Percentiles rank a stretch among this genome's conserved stretches.
phyloP scores from a whole-genome alignment of 1,140 invertebrate genomes.

The Hyphantria cunea region DNA sequence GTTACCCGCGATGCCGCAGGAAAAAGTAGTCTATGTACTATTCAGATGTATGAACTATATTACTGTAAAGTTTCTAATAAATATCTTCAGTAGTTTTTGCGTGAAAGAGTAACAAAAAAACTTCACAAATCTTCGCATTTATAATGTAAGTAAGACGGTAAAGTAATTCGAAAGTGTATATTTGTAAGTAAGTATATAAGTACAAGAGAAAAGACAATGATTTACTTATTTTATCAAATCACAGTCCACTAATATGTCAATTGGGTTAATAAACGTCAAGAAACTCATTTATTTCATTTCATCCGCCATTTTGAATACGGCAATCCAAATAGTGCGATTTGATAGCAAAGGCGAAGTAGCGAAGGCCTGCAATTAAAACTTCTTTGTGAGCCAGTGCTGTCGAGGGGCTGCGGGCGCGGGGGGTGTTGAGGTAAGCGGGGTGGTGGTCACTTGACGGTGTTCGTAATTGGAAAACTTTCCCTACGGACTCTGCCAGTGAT shows the following conservation, averaged over 20 bases:
- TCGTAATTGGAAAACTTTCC: slow-evolving; percentile 75
- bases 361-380: slow-evolving; percentile 77
- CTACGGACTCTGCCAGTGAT: slow-evolving; percentile 52
- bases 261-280: slow-evolving; percentile 8
- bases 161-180: no score
- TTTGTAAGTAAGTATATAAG: no score
- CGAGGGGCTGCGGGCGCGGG: slow-evolving; percentile 26
- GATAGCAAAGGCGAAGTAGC: slow-evolving; percentile 49
- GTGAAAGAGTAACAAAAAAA: no score
- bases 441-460: slow-evolving; percentile 61
- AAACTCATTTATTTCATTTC: slow-evolving; percentile 20
- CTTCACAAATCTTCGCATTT: no score
- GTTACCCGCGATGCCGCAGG: no score
- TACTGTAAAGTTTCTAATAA: no score
- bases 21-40: no score
- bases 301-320: slow-evolving; percentile 47
- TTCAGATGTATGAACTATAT: no score
- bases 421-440: slow-evolving; percentile 30
- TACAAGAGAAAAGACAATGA: neutral
- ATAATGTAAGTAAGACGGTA: no score
- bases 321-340: slow-evolving; percentile 66
- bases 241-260: neutral
- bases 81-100: no score
- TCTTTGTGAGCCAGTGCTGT: slow-evolving; percentile 59
- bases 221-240: no score